Percentiles rank a stretch among this genome's conserved stretches.
Conservation (phyloP, 2,888 invertebrate genomes). For the Hermodice carunculata region DNA sequence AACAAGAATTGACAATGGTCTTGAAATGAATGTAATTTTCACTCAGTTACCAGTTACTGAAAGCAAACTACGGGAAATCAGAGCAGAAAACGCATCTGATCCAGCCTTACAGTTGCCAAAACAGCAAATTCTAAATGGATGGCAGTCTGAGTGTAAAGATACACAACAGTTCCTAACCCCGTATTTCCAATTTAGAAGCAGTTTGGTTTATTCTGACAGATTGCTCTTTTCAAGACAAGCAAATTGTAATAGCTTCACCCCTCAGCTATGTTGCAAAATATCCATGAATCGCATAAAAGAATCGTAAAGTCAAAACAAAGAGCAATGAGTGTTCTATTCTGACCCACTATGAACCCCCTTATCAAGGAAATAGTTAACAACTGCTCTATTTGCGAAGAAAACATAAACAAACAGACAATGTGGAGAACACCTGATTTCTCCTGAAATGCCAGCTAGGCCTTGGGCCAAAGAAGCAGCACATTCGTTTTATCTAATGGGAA, state of each 20-base stretch:
- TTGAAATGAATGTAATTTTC: neutral
- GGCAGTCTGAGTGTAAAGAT: neutral
- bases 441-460: neutral
- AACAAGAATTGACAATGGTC: neutral
- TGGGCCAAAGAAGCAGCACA: neutral
- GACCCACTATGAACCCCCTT: neutral
- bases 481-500: neutral
- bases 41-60: neutral
- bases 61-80: neutral
- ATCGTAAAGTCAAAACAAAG: neutral
- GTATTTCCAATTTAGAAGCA: neutral
- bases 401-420: neutral
- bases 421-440: neutral
- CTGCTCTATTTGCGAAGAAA: neutral
- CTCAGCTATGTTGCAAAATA: neutral
- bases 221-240: neutral
- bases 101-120: neutral
- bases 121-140: neutral
- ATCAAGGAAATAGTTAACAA: neutral
- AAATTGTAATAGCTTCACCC: neutral
- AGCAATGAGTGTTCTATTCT: neutral
- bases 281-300: constrained; percentile 3
- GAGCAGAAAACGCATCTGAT: neutral
- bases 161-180: neutral
- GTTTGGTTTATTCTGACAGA: neutral